phyloP scores from a whole-genome alignment of 2,797 vertebrate genomes.

The Hephaestus fuliginosus region DNA sequence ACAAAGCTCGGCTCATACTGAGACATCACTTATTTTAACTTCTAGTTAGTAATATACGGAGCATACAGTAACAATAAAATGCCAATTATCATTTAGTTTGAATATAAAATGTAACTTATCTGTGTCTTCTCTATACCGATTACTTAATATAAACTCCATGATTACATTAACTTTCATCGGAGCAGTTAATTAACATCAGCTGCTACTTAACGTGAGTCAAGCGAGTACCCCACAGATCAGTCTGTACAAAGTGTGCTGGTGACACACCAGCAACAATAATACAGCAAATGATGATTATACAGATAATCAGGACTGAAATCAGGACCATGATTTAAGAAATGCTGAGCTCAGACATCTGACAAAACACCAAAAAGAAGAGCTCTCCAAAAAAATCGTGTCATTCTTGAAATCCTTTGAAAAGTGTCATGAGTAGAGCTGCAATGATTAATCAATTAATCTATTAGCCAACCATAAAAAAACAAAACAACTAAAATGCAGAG shows the following conservation, averaged over 20 bases:
- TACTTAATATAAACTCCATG: background rate
- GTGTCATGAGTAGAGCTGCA: too few species aligned
- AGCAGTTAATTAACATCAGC: background rate
- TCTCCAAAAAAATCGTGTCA: too few species aligned
- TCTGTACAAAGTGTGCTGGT: background rate
- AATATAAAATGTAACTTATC: background rate
- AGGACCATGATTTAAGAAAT: background rate
- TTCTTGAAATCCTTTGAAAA: background rate
- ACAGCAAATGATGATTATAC: too few species aligned
- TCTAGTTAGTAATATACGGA: background rate
- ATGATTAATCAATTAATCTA: too few species aligned
- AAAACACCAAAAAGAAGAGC: background rate
- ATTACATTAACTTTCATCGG: background rate
- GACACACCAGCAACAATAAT: background rate
- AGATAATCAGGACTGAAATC: background rate
- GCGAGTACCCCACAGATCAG: rapidly evolving
- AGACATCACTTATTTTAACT: background rate
- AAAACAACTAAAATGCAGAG: constrained; percentile 12
- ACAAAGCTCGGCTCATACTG: background rate
- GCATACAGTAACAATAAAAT: background rate
- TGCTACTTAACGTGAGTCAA: background rate
- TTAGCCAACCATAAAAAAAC: too few species aligned
- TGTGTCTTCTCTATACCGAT: background rate
- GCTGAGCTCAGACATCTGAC: background rate
- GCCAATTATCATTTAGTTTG: background rate